These are phyloP conservation scores for Carterocephalus palaemon DNA, from an alignment of 2,888 invertebrate species.

Conservation along the genomic window DNA sequence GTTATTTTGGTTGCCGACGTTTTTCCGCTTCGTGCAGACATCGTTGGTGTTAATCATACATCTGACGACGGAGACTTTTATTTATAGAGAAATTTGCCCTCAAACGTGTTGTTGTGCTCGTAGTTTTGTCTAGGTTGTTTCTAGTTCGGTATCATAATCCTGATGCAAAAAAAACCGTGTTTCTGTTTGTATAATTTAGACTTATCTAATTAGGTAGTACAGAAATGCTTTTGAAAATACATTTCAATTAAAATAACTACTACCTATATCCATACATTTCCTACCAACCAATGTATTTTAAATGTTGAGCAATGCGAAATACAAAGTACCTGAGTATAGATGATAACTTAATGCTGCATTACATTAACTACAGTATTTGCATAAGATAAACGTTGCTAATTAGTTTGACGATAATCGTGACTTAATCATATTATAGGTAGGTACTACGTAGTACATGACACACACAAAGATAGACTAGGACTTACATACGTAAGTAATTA, in stretches of 20 bases:
- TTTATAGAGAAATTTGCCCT: constrained; percentile 62
- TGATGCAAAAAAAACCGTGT: constrained; percentile 24
- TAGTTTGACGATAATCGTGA: constrained; percentile 31
- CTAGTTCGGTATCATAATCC: constrained; percentile 32
- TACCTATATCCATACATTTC: too few species aligned
- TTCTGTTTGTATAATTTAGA: constrained; percentile 18
- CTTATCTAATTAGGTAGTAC: too few species aligned
- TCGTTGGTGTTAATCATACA: constrained; percentile 68
- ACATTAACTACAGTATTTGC: constrained; percentile 37
- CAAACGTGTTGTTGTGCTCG: constrained; percentile 54
- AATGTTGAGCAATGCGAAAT: too few species aligned
- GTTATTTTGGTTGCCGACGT: constrained; percentile 69
- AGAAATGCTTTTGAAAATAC: too few species aligned
- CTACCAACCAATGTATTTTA: too few species aligned
- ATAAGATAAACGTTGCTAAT: constrained; percentile 36
- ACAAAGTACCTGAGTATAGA: too few species aligned
- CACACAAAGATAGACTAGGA: too few species aligned
- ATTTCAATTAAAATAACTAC: too few species aligned
- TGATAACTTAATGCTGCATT: too few species aligned
- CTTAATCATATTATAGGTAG: neutral
- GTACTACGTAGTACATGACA: too few species aligned
- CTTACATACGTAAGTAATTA: too few species aligned
- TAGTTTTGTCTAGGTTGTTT: constrained; percentile 51
- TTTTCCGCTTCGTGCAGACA: constrained; percentile 74
- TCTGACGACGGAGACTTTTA: constrained; percentile 60